Conservation (phyloP, 2,113 vertebrate species). For the Theristicus caerulescens region DNA sequence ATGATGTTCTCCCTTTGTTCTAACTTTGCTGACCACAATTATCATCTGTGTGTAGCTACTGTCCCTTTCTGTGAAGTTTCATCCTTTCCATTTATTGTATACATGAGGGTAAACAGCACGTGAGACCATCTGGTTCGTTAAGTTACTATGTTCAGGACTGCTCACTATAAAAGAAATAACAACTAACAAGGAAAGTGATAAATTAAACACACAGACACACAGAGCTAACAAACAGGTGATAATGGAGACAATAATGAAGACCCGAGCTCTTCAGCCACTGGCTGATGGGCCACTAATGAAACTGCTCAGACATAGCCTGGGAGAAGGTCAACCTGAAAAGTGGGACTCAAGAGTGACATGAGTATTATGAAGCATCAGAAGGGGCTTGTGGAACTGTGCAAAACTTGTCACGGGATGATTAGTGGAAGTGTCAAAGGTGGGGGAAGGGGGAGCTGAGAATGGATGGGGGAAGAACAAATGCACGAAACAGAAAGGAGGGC, state of each 20-base stretch:
- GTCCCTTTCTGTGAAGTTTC: background rate
- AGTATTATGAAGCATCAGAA: background rate
- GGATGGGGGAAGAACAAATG: background rate
- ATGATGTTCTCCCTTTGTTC: background rate
- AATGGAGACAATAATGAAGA: background rate
- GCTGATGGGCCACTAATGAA: background rate
- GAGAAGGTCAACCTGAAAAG: background rate
- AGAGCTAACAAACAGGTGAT: background rate
- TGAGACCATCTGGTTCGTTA: background rate
- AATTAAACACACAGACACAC: background rate
- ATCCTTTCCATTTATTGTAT: background rate
- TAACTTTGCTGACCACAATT: background rate
- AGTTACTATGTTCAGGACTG: background rate
- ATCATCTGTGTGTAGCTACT: background rate
- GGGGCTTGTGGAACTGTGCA: background rate
- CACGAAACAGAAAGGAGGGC: background rate
- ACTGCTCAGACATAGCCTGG: background rate
- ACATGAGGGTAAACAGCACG: background rate
- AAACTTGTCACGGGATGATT: background rate
- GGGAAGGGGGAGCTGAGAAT: background rate
- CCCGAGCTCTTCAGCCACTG: background rate
- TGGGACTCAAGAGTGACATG: background rate
- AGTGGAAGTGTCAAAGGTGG: rapidly evolving
- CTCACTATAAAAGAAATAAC: background rate
- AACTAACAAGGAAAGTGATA: background rate